Base-by-base conservation (phyloP, 2,888 invertebrate species). In the Pyralis farinalis region DNA sequence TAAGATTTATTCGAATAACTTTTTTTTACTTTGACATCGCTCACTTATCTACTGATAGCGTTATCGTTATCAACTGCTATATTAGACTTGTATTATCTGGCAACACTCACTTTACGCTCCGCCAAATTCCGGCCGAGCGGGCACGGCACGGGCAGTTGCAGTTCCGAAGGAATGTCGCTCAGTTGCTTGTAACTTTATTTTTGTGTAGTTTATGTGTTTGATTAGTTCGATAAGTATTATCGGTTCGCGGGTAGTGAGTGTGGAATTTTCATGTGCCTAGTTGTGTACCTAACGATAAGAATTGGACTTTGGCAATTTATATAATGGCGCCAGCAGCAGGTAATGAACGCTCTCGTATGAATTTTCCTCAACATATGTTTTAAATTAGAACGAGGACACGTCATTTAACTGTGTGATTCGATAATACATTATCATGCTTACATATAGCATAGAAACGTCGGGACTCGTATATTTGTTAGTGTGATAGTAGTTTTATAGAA, bases 241-340 rank as follows among this genome's bases (percentile, higher is more conserved):
- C 31, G 22, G 27, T 32, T 28, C 10, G 39, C 33, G 39, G n/a
- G 16, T 28, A 27, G 25, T 39, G 39, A 33, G 16, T 25, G 39
- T 28, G 28, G 33, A 33, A 9, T 22, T 27, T 25, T 27, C 12
- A 25, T 31, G 32, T 32, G n/a, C n/a, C n/a, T n/a, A 6, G 10
- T 27, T 9, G 16, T 12, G n/a, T 22, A 22, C 9, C 25, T 16
- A 38, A 4, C 25, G 3, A 10, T 12, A 34, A 33, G 4, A 25
- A 10, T 39, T 40, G 39, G 47, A 27, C 25, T 37, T 43, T 53
- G 50, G 51, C n/a, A 48, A 41, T 55, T 56, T 65, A 66, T 71
- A 70, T 67, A 55, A 70, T 68, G 73, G 85, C 85, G 85, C 64
- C 74, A 47, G 49, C 73, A 50, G 76, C 71, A 85, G 85, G 85